These are phyloP conservation scores for Tyrophagus putrescentiae DNA, from an alignment of 1,140 invertebrate genomes.

Conservation along the genomic window DNA sequence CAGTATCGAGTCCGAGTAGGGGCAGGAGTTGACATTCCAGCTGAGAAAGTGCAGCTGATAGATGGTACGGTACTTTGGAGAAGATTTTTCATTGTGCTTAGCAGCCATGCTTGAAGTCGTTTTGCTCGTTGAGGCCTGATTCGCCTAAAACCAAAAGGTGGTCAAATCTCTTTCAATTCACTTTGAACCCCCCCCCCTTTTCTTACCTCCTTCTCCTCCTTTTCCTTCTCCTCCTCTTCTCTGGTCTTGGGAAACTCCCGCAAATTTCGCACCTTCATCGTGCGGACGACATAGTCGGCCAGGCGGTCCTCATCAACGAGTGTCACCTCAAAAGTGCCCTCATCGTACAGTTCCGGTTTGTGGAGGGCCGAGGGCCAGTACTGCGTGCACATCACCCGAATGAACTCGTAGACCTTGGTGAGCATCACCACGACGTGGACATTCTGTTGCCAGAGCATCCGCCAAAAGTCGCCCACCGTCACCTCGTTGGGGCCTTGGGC, in stretches of 20 bases:
- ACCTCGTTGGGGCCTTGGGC: constrained; percentile 76
- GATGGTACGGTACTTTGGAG: constrained; percentile 60
- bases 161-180: too few species aligned
- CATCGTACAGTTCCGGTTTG: constrained; percentile 38
- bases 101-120: too few species aligned
- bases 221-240: too few species aligned
- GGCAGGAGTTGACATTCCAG: constrained; percentile 83
- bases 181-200: too few species aligned
- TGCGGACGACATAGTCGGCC: constrained; percentile 79
- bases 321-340: constrained; percentile 55
- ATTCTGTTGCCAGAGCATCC: constrained; percentile 93
- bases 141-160: too few species aligned
- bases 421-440: constrained; percentile 74
- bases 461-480: constrained; percentile 81
- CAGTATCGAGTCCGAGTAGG: constrained; percentile 70
- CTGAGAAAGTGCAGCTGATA: constrained; percentile 90
- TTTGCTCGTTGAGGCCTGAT: too few species aligned
- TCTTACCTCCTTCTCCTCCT: too few species aligned
- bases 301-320: constrained; percentile 70
- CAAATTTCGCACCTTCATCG: constrained; percentile 50
- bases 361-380: constrained; percentile 66
- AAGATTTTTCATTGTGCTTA: background rate
- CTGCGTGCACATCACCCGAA: constrained; percentile 83
- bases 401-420: constrained; percentile 85
- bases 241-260: too few species aligned